These are phyloP conservation scores for Dissostichus mawsoni DNA, from an alignment of 2,113 vertebrate species.

Conservation along the genomic window DNA sequence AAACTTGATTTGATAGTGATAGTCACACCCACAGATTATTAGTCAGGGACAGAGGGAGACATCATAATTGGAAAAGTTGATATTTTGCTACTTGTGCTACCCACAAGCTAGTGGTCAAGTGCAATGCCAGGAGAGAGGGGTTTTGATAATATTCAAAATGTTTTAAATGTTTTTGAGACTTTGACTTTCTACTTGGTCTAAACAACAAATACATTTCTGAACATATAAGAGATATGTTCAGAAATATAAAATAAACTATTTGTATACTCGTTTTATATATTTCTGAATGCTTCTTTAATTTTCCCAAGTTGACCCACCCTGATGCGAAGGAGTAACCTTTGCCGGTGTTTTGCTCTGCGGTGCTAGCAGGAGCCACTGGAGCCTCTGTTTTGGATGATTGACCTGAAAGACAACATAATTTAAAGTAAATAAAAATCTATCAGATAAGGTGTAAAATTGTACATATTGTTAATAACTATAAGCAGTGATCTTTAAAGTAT, in stretches of 20 bases:
- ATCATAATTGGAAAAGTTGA: too few relatives aligned
- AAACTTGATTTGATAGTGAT: too few relatives aligned
- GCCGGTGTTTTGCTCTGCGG: slow-evolving; percentile 80
- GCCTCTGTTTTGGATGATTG: slow-evolving; percentile 80
- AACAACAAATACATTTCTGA: background rate
- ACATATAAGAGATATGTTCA: background rate
- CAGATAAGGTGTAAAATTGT: background rate
- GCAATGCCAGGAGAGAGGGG: too few relatives aligned
- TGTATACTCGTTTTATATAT: background rate
- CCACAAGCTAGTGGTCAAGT: background rate
- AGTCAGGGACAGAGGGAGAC: too few relatives aligned
- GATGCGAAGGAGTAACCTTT: slow-evolving; percentile 86
- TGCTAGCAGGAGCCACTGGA: slow-evolving; percentile 66
- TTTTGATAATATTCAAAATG: background rate
- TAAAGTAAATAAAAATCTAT: background rate
- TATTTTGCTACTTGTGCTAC: background rate
- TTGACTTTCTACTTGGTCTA: too few relatives aligned
- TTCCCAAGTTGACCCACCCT: slow-evolving; percentile 82
- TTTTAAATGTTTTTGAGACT: background rate
- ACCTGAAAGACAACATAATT: slow-evolving; percentile 50
- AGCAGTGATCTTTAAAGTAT: background rate
- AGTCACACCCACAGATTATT: too few relatives aligned
- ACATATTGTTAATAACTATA: background rate
- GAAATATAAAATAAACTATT: too few relatives aligned
- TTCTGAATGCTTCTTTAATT: background rate